These are phyloP conservation scores for Standfussiana lucernea DNA, from an alignment of 2,888 invertebrate species.

Conservation along the genomic window DNA sequence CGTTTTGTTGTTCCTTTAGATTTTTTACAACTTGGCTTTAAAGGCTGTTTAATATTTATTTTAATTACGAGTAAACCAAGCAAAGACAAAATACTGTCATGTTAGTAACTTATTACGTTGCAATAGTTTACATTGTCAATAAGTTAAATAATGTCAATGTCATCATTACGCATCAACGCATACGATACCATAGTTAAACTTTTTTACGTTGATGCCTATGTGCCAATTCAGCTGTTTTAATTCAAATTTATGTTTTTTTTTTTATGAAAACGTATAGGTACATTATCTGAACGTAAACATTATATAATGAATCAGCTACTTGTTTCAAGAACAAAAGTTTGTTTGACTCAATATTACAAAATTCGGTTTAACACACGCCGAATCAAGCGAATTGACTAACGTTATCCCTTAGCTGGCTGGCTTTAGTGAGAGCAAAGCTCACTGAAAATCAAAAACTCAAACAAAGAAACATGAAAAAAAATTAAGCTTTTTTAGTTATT, in stretches of 20 bases:
- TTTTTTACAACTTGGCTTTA: not conserved
- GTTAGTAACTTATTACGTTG: not conserved
- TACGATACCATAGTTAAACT: not conserved
- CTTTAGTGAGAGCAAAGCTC: too few species aligned
- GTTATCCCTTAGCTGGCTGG: too few species aligned
- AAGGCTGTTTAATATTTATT: not conserved
- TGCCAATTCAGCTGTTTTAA: not conserved
- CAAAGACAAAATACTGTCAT: not conserved
- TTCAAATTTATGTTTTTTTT: not conserved
- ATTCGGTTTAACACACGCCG: not conserved
- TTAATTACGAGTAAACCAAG: not conserved
- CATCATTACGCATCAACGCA: not conserved
- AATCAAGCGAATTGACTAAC: not conserved
- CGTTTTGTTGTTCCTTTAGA: conserved; percentile 54
- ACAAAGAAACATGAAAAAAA: too few species aligned
- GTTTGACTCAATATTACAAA: not conserved
- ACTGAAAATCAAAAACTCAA: not conserved
- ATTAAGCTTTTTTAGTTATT: not conserved
- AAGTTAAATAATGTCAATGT: not conserved
- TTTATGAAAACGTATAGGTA: too few species aligned
- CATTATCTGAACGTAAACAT: too few species aligned
- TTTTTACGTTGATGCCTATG: not conserved
- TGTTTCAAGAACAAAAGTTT: too few species aligned
- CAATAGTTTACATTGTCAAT: not conserved
- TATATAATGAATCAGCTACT: too few species aligned